A percentile compares a stretch with the other conserved stretches of the same genome.
phyloP scores from a whole-genome alignment of 92 coral and sea anemone genomes.

The Palythoa grandis region DNA sequence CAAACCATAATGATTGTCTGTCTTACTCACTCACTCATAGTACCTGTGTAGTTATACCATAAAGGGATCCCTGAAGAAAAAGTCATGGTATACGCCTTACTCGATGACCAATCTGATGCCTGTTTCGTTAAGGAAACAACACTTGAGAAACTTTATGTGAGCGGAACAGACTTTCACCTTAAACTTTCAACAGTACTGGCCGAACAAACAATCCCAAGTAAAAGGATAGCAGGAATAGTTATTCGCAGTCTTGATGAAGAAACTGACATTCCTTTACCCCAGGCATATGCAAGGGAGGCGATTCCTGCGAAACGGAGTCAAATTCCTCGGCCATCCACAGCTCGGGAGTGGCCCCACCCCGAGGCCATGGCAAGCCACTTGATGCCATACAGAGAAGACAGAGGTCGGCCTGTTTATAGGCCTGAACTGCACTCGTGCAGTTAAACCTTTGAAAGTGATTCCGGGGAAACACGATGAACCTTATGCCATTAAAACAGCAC shows the following conservation, averaged over 20 bases:
- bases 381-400: constrained; percentile 9
- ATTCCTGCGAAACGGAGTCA: constrained; percentile 59
- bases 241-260: constrained; percentile 46
- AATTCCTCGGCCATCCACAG: constrained; percentile 64
- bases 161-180: constrained; percentile 47
- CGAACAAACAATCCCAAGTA: constrained; percentile 33
- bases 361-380: no score
- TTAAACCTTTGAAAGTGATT: constrained; percentile 44
- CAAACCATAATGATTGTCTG: no score
- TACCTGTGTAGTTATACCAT: constrained; percentile 61
- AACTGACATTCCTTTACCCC: constrained; percentile 46
- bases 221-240: constrained; percentile 53
- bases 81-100: constrained; percentile 44
- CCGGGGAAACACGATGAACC: constrained; percentile 52
- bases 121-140: constrained; percentile 48
- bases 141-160: constrained; percentile 20
- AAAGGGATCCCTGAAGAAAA: constrained; percentile 7
- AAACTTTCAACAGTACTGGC: constrained; percentile 60
- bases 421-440: constrained; percentile 9
- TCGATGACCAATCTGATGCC: constrained; percentile 72
- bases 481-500: constrained; percentile 42
- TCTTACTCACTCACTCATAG: constrained; percentile 37
- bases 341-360: neutral
- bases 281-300: constrained; percentile 48
- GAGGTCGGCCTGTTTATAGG: constrained; percentile 46